Evolutionary conservation across 2,797 vertebrate species (phyloP).

Genomic region (Yasuhikotakia modesta): DNA sequence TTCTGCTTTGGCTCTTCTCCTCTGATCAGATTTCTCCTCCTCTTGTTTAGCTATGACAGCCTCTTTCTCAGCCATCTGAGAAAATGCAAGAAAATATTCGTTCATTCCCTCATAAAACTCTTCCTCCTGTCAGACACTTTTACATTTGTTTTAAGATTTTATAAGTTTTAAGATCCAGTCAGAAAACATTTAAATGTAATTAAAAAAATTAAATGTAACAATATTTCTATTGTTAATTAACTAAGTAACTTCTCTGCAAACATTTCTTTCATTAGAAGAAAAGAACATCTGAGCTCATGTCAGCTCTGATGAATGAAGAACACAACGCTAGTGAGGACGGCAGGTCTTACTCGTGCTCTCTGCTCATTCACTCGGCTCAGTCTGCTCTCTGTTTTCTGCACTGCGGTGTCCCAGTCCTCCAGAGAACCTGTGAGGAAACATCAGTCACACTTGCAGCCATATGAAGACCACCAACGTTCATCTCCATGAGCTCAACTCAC

Average conservation of each 20-base stretch:
- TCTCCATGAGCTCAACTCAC: conserved; percentile 67
- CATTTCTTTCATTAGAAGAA: not conserved
- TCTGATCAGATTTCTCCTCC: conserved; percentile 83
- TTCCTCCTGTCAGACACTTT: not conserved
- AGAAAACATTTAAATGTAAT: too few species aligned
- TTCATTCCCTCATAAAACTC: not conserved
- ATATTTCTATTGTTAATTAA: too few species aligned
- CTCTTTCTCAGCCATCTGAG: conserved; percentile 89
- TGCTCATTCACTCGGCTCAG: conserved; percentile 90
- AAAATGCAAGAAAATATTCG: not conserved
- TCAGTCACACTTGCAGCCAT: not conserved
- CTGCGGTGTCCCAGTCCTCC: conserved; percentile 93
- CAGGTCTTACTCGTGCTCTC: conserved; percentile 83
- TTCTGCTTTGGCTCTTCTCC: conserved; percentile 80
- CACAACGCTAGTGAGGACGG: not conserved
- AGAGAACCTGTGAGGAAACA: conserved; percentile 80
- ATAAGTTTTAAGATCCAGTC: not conserved
- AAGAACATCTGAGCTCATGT: not conserved
- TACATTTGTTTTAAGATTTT: too few species aligned
- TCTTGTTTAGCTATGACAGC: conserved; percentile 82
- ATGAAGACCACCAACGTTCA: not conserved
- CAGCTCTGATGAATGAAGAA: not conserved
- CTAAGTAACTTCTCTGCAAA: too few species aligned
- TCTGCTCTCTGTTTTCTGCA: conserved; percentile 89
- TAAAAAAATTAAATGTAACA: too few species aligned